These are phyloP conservation scores for Dendroctonus valens DNA, from an alignment of 1,140 invertebrate species.

Conservation along the genomic window DNA sequence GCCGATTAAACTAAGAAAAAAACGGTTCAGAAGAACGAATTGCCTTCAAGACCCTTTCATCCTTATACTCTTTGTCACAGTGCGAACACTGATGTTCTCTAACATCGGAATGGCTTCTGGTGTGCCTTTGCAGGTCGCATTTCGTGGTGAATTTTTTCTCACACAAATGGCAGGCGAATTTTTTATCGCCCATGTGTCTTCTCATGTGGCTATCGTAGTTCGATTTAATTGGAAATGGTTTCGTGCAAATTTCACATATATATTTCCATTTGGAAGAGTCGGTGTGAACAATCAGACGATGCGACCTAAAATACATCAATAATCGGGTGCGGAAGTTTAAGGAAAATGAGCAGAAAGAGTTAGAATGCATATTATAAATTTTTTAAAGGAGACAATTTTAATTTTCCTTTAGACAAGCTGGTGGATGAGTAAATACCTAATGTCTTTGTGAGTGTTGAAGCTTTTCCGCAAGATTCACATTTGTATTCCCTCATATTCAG, in stretches of 20 bases:
- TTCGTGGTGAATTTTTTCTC: conserved; percentile 62
- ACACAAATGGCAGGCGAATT: conserved; percentile 71
- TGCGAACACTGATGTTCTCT: conserved; percentile 29
- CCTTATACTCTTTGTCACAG: conserved; percentile 36
- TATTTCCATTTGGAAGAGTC: conserved; percentile 37
- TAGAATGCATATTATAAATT: background rate
- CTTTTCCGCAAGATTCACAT: conserved; percentile 64
- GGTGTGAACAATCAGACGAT: conserved; percentile 36
- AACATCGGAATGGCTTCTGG: conserved; percentile 35
- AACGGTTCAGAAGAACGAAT: background rate
- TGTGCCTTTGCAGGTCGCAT: conserved; percentile 38
- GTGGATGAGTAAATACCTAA: conserved; percentile 27
- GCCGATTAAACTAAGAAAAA: background rate
- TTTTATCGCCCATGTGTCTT: conserved; percentile 53
- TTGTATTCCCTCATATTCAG: conserved; percentile 68
- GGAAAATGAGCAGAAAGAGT: background rate
- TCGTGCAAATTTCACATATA: conserved; percentile 43
- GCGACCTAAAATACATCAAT: conserved; percentile 20
- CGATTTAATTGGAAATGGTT: conserved; percentile 40
- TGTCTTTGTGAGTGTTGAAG: conserved; percentile 50
- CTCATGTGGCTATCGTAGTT: conserved; percentile 36
- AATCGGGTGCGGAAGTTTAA: background rate
- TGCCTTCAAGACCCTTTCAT: conserved; percentile 37
- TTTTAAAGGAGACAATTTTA: background rate
- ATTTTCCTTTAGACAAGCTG: too few species aligned